Conservation (phyloP, 2,113 vertebrate genomes). For the Peromyscus maniculatus region DNA sequence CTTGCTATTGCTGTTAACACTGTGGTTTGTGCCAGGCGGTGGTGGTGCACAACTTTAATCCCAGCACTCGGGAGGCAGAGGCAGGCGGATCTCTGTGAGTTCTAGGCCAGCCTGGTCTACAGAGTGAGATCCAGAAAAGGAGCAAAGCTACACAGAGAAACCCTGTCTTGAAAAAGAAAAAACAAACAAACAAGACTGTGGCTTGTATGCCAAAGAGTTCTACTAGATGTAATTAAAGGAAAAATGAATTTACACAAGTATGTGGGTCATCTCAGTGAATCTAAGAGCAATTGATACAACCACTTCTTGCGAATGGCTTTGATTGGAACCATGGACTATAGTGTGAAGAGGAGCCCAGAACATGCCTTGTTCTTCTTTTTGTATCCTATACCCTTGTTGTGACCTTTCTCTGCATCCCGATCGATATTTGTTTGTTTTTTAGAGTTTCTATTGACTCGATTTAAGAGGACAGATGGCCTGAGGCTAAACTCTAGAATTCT, state of each 20-base stretch:
- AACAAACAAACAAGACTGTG: background rate
- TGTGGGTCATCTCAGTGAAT: background rate
- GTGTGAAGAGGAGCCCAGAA: background rate
- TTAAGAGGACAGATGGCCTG: background rate
- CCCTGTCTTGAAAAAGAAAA: too few relatives aligned
- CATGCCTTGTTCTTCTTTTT: background rate
- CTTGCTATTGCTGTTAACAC: constrained; percentile 18
- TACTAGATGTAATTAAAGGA: constrained; percentile 26
- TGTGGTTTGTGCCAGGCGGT: background rate
- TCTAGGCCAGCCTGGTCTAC: too few relatives aligned
- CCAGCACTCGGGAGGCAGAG: too few relatives aligned
- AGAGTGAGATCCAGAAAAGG: too few relatives aligned
- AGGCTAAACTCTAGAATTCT: constrained; percentile 18
- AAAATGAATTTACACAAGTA: background rate
- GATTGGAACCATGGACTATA: background rate
- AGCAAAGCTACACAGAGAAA: too few relatives aligned
- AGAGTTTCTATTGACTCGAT: background rate
- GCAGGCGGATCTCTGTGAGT: too few relatives aligned
- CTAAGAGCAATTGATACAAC: background rate
- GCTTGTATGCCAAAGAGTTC: background rate
- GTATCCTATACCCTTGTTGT: constrained; percentile 27
- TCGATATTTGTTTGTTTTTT: background rate
- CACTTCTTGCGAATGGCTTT: background rate
- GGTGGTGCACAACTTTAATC: too few relatives aligned
- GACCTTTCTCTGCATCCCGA: constrained; percentile 1